Percentiles rank a stretch among this genome's conserved stretches.
Evolutionary conservation across 2,888 invertebrate species (phyloP).

Genomic region (Drosophila anceps): DNA sequence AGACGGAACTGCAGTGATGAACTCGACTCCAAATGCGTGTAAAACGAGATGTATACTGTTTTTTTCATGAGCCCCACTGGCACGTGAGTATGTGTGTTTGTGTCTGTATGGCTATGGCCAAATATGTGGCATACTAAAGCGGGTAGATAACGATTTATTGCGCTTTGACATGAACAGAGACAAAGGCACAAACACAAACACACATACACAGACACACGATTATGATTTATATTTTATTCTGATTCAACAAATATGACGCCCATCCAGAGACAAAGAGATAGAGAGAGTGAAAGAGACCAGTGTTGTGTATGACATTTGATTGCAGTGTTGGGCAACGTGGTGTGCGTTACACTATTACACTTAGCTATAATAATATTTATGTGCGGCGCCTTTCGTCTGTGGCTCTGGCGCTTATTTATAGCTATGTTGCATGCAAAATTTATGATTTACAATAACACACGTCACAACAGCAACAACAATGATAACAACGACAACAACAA

Average conservation of each 20-base stretch:
- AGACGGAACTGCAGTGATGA: conserved; percentile 53
- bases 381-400: conserved; percentile 49
- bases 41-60: conserved; percentile 44
- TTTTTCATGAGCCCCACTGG: conserved; percentile 25
- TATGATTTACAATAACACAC: conserved; percentile 73
- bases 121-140: conserved; percentile 60
- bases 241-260: conserved; percentile 69
- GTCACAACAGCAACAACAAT: conserved; percentile 49
- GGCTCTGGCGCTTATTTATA: conserved; percentile 68
- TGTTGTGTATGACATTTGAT: conserved; percentile 31
- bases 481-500: conserved; percentile 26
- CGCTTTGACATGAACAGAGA: conserved; percentile 68
- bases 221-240: conserved; percentile 79
- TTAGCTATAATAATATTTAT: conserved; percentile 75
- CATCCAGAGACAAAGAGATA: conserved; percentile 16
- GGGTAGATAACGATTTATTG: conserved; percentile 71
- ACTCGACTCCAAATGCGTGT: conserved; percentile 71
- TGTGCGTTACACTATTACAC: conserved; percentile 74
- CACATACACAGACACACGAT: conserved; percentile 51
- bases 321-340: conserved; percentile 37
- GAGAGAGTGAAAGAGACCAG: not conserved
- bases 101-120: conserved; percentile 5
- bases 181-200: conserved; percentile 15
- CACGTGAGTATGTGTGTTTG: conserved; percentile 15
- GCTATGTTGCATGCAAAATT: conserved; percentile 76